phyloP scores from a whole-genome alignment of 2,113 vertebrate genomes.

The Rattus rattus region DNA sequence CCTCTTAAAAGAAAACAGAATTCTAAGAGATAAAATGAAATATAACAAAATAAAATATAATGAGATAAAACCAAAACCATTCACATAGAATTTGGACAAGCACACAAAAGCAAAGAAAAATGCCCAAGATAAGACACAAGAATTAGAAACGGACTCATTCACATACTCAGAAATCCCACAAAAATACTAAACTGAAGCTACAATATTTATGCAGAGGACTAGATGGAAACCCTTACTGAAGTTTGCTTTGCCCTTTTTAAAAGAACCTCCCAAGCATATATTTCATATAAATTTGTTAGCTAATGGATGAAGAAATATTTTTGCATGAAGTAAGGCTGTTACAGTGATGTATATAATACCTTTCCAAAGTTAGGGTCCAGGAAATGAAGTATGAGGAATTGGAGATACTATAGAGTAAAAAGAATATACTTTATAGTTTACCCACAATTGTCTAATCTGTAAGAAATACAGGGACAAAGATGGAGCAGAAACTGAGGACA shows the following conservation, averaged over 20 bases:
- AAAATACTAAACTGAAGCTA: not conserved
- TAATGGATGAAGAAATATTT: not conserved
- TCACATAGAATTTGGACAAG: not conserved
- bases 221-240: not conserved
- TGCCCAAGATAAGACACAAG: not conserved
- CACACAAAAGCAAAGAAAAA: not conserved
- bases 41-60: not conserved
- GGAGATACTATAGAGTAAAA: not conserved
- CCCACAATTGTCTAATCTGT: no score
- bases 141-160: not conserved
- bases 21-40: not conserved
- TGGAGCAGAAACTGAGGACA: no score
- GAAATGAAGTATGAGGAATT: not conserved
- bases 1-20: no score
- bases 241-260: no score
- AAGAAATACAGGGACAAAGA: no score
- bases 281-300: not conserved
- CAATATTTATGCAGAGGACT: not conserved
- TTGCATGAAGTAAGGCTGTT: not conserved
- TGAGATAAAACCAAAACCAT: not conserved
- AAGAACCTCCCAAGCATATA: not conserved
- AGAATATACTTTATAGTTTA: not conserved
- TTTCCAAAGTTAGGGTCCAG: not conserved
- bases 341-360: not conserved
- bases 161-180: not conserved